Base-by-base conservation (phyloP, 2,888 invertebrate species). In the Rhaphigaster nebulosa region DNA sequence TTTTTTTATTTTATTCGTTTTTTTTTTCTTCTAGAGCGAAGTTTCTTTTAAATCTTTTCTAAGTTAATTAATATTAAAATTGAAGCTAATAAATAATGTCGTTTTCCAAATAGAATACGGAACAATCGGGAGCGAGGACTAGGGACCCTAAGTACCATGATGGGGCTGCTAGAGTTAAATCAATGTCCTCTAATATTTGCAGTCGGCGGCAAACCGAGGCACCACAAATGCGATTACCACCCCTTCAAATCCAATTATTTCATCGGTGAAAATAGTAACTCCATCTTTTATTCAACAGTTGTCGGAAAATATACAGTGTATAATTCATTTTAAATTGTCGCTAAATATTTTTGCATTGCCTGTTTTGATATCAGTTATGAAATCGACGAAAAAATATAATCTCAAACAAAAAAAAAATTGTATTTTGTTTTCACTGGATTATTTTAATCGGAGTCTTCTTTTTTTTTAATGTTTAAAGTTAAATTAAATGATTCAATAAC, bases 281-380 rank as follows among this genome's bases (percentile, higher is more conserved):
- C 70, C 20, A 76, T 76, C 70, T 76, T 76, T 76, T 76, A 76
- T 76, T 76, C 70, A 76, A 76, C 70, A 76, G 70, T 76, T 76
- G 38, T 76, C 70, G 20, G 20, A 23, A 38, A 76, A 76, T 76
- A 76, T 38, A 76, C 70, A 76, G 38, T 18, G 0, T 76, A 23
- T 76, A 23, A 76, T 76, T 38, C 38, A 20, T 8, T 76, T 38
- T 8, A 34, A 76, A 38, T 23, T 38, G 8, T 1, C 6, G 70
- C 6, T 38, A 76, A 76, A 76, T 76, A 76, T 38, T 76, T 20
- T 29, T 10, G 2, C 18, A 18, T n/a, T n/a, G 70, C 6, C 23
- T 10, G 8, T 76, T 76, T 38, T 38, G 34, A 76, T 38, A 29
- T 5, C 15, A 4, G 70, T 38, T 38, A 38, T 15, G 18, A 5